Conservation (phyloP, 2,888 invertebrate species). For the Elgonia sp. region DNA sequence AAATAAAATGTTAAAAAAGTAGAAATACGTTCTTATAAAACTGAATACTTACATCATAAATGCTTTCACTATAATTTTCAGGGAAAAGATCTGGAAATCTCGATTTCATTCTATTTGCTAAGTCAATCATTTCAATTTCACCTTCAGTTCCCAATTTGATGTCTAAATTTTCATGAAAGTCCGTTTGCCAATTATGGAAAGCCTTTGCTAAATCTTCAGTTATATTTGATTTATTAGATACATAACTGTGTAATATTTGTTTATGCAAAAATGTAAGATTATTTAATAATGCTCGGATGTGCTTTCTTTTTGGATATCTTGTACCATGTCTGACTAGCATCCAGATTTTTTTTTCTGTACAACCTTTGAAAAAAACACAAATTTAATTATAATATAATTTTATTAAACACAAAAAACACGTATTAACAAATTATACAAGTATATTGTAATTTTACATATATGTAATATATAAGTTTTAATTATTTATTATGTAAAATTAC, state of each 20-base stretch:
- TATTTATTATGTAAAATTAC: too few relatives aligned
- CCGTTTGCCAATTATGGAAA: slow-evolving; percentile 89
- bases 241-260: slow-evolving; percentile 88
- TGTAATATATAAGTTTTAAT: too few relatives aligned
- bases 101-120: slow-evolving; percentile 92
- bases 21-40: background rate
- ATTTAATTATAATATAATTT: background rate
- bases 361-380: slow-evolving; percentile 87
- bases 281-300: slow-evolving; percentile 88
- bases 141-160: slow-evolving; percentile 92
- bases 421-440: too few relatives aligned
- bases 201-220: slow-evolving; percentile 86
- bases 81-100: slow-evolving; percentile 91
- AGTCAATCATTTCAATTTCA: slow-evolving; percentile 91
- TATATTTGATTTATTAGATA: slow-evolving; percentile 87
- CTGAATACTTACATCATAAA: slow-evolving; percentile 87
- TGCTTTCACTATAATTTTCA: slow-evolving; percentile 89
- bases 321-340: slow-evolving; percentile 93
- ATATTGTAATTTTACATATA: too few relatives aligned
- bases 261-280: slow-evolving; percentile 88
- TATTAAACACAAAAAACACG: too few relatives aligned
- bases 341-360: slow-evolving; percentile 91
- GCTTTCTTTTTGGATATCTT: slow-evolving; percentile 90
- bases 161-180: slow-evolving; percentile 88
- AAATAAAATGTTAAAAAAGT: too few relatives aligned